A percentile compares a stretch with the other conserved stretches of the same genome.
Evolutionary conservation across 2,113 vertebrate genomes (phyloP).

Genomic region (Mirounga angustirostris): DNA sequence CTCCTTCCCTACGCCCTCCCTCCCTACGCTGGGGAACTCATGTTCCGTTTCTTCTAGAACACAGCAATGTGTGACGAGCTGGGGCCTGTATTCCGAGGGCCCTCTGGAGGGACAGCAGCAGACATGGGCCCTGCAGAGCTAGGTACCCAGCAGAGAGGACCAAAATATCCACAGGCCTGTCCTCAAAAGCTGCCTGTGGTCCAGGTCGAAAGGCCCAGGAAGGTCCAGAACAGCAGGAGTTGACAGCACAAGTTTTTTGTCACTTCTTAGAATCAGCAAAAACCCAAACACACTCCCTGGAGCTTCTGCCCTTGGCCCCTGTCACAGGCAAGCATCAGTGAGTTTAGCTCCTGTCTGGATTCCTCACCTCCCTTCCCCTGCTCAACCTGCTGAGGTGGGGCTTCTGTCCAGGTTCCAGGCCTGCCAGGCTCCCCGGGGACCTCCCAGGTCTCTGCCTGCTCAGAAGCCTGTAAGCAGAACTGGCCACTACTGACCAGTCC

Average conservation of each 20-base stretch:
- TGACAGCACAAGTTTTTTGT: not conserved
- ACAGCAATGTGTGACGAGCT: accelerated
- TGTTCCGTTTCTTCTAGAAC: not conserved
- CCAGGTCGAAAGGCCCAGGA: not conserved
- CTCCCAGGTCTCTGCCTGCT: not conserved
- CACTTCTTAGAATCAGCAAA: not conserved
- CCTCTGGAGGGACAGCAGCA: not conserved
- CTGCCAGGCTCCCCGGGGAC: not conserved
- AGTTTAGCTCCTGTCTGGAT: accelerated
- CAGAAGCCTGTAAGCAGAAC: not conserved
- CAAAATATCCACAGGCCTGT: accelerated
- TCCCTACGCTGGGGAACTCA: not conserved
- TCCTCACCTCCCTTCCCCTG: not conserved
- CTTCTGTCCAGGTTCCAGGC: not conserved
- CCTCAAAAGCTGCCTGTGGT: not conserved
- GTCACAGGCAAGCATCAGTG: accelerated
- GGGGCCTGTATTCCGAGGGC: not conserved
- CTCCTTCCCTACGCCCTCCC: not conserved
- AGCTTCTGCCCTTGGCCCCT: not conserved
- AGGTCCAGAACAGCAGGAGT: too few relatives aligned
- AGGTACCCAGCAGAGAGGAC: not conserved
- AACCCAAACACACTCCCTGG: too few relatives aligned
- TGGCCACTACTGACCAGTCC: not conserved
- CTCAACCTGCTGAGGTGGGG: too few relatives aligned
- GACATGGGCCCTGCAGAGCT: too few relatives aligned